These are phyloP conservation scores for Mormyrus proboscirostris DNA, from an alignment of 2,797 vertebrate genomes.

Conservation along the genomic window DNA sequence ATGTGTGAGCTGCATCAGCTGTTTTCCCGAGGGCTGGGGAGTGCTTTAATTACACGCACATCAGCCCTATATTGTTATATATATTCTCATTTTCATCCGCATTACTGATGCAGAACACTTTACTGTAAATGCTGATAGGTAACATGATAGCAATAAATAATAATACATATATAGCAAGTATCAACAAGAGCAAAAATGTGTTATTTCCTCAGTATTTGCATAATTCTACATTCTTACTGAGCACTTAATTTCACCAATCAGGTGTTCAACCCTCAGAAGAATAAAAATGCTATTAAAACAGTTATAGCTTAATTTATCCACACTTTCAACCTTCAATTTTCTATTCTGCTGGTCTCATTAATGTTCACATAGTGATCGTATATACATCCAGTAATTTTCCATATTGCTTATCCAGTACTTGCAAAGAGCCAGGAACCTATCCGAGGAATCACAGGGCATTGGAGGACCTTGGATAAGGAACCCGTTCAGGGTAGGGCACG, in stretches of 20 bases:
- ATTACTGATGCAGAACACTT: neutral
- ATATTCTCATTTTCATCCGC: neutral
- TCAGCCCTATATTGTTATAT: neutral
- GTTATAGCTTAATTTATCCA: neutral
- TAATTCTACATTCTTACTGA: neutral
- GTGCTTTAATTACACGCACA: neutral
- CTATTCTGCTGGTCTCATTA: neutral
- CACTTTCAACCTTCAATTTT: neutral
- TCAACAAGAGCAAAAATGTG: neutral
- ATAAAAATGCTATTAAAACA: slow-evolving; percentile 6
- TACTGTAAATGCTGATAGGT: slow-evolving; percentile 3
- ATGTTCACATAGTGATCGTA: neutral
- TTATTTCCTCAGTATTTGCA: neutral
- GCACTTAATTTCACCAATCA: neutral
- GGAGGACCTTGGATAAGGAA: neutral
- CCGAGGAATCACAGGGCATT: neutral
- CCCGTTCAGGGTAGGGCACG: neutral
- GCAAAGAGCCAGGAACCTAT: neutral
- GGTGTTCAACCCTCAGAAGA: neutral
- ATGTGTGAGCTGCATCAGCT: neutral
- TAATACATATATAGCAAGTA: neutral
- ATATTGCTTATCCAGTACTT: neutral
- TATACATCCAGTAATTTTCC: neutral
- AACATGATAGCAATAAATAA: neutral
- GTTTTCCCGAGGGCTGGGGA: neutral